Base-by-base conservation (phyloP, 1,140 invertebrate species). In the Solenopsis invicta region DNA sequence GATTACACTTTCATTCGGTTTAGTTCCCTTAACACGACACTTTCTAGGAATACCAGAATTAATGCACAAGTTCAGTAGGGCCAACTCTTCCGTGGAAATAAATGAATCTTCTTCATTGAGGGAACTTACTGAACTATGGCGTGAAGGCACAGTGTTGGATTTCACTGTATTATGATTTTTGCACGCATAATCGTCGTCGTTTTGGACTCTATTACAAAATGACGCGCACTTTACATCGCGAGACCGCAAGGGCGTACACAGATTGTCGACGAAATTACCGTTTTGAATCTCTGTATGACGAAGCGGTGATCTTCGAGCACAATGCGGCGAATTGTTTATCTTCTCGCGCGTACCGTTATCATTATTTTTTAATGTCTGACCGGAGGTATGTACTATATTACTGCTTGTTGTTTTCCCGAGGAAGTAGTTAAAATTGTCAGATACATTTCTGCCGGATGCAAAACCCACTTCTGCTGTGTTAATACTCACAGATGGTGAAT, bases 61-160 rank as follows among this genome's bases (percentile, higher is more conserved):
- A 8, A 90, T 89, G 59, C 88, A 89, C n/a, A 88, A 10, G 10
- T 90, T 81, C 8, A 89, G 10, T 1, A 89, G 13, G 0, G 86
- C 62, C 89, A 81, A 90, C 1, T 90, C 89, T 10, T 90, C 86
- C 10, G 78, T 85, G 5, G 88, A 85, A 2, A 85, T 77, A 0
- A 87, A 67, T 45, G 89, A 75, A 8, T 80, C 56, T 2, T 85
- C 86, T 10, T 89, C 82, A 21, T 54, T 88, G 9, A 84, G 34
- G 0, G 89, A 88, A 34, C 72, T 90, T 9, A 24, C 52, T 0
- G 86, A 88, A 45, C 82, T 90, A 9, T 88, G 86, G 0, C 82
- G 84, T 5, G 72, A 88, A 10, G 71, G 77, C 10, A 69, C 37
- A 2, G 76, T 45, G 4, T 72, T 89, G 0, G 54, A 75, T 48